phyloP scores from a whole-genome alignment of 2,113 vertebrate species.

The Brachirus orientalis region DNA sequence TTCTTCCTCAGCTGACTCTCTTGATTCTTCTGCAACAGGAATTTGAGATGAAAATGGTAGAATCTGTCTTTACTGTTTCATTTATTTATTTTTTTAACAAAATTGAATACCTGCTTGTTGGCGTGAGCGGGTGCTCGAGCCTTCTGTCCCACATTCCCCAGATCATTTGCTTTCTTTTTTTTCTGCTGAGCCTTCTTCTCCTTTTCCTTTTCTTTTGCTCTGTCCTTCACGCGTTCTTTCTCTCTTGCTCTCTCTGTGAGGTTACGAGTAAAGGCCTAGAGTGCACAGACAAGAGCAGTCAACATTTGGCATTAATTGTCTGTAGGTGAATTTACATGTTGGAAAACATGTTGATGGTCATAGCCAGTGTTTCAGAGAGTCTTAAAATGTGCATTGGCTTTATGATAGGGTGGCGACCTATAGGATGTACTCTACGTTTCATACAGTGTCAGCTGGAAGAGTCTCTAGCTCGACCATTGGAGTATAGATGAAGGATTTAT shows the following conservation, averaged over 20 bases:
- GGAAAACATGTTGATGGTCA: not conserved
- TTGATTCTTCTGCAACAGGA: slow-evolving; percentile 75
- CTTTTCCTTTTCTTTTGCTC: slow-evolving; percentile 62
- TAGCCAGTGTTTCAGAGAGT: no score
- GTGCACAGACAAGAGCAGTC: slow-evolving; percentile 9
- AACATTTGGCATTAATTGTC: not conserved
- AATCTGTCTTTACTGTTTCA: not conserved
- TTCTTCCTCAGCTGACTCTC: slow-evolving; percentile 75
- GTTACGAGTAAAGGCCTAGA: slow-evolving; percentile 83
- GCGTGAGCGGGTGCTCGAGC: slow-evolving; percentile 77
- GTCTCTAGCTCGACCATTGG: no score
- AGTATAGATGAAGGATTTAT: no score
- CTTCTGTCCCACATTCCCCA: slow-evolving; percentile 71
- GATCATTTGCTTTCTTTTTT: slow-evolving; percentile 69
- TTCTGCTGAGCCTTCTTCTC: slow-evolving; percentile 64
- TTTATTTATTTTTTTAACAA: not conserved
- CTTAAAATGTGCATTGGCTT: no score
- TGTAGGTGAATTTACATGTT: not conserved
- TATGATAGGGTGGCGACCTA: no score
- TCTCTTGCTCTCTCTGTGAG: slow-evolving; percentile 70
- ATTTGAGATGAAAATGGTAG: not conserved
- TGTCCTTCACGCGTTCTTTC: slow-evolving; percentile 68
- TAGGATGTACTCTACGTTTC: no score
- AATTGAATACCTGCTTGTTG: slow-evolving; percentile 79
- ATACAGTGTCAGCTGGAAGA: no score